These are phyloP conservation scores for Galerucella calmariensis DNA, from an alignment of 2,888 invertebrate species.

Conservation along the genomic window DNA sequence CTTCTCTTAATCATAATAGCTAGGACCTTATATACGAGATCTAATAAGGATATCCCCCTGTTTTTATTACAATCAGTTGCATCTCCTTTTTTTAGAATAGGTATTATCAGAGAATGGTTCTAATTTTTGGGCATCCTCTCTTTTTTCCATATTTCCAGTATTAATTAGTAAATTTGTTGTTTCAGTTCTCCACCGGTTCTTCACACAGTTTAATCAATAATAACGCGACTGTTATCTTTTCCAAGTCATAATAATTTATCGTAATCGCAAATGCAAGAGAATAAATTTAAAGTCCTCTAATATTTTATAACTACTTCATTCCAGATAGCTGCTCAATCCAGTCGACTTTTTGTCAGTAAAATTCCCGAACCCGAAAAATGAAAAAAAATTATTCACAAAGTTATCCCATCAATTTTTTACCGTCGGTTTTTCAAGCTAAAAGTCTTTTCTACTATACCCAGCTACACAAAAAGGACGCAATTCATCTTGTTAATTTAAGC, in stretches of 20 bases:
- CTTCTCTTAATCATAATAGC: too few species aligned
- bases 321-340: background rate
- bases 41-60: too few species aligned
- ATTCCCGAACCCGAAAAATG: background rate
- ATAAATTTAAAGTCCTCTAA: background rate
- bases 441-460: conserved; percentile 6
- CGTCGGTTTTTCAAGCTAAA: conserved; percentile 13
- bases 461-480: conserved; percentile 28
- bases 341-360: background rate
- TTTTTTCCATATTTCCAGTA: too few species aligned
- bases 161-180: too few species aligned
- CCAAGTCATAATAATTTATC: background rate
- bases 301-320: background rate
- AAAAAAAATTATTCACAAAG: conserved; percentile 15
- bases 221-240: too few species aligned
- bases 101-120: too few species aligned
- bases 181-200: too few species aligned
- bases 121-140: too few species aligned
- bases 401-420: conserved; percentile 27
- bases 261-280: background rate
- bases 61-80: too few species aligned
- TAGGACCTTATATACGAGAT: too few species aligned
- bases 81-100: too few species aligned
- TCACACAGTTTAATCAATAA: too few species aligned
- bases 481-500: conserved; percentile 39